Conservation (phyloP, 2,888 invertebrate species). For the Julus scandinavius region DNA sequence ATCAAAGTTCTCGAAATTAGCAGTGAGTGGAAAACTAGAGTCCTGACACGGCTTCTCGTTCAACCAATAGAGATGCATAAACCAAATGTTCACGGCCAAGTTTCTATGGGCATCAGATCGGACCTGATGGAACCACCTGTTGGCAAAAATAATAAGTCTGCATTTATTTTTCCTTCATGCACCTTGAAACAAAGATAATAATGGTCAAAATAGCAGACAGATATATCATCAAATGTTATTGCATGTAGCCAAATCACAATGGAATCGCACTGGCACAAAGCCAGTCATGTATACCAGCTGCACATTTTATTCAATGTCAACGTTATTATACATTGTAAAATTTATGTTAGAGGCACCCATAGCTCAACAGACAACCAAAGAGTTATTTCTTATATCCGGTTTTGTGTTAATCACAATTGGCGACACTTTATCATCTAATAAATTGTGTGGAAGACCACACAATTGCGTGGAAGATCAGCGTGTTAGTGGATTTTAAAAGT, state of each 20-base stretch:
- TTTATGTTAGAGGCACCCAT: too few relatives aligned
- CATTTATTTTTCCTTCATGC: neutral
- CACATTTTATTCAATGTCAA: neutral
- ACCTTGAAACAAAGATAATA: neutral
- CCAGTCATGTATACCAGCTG: too few relatives aligned
- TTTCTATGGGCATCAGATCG: slow-evolving; percentile 37
- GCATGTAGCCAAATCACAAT: neutral
- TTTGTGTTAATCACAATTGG: too few relatives aligned
- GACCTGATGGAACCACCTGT: slow-evolving; percentile 54
- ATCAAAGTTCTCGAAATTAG: slow-evolving; percentile 40
- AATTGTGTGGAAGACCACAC: too few relatives aligned
- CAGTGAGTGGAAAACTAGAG: neutral
- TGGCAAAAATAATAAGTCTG: neutral
- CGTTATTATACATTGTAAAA: too few relatives aligned
- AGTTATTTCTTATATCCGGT: too few relatives aligned
- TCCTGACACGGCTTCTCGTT: neutral
- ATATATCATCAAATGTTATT: neutral
- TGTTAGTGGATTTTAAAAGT: too few relatives aligned
- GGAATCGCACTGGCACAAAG: too few relatives aligned
- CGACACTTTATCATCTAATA: too few relatives aligned
- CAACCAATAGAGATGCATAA: slow-evolving; percentile 53
- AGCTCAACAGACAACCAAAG: too few relatives aligned
- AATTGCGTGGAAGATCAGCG: too few relatives aligned
- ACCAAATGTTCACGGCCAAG: slow-evolving; percentile 54
- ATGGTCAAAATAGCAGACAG: neutral